These are phyloP conservation scores for Morpho deidamia DNA, from an alignment of 2,888 invertebrate species.

Conservation along the genomic window DNA sequence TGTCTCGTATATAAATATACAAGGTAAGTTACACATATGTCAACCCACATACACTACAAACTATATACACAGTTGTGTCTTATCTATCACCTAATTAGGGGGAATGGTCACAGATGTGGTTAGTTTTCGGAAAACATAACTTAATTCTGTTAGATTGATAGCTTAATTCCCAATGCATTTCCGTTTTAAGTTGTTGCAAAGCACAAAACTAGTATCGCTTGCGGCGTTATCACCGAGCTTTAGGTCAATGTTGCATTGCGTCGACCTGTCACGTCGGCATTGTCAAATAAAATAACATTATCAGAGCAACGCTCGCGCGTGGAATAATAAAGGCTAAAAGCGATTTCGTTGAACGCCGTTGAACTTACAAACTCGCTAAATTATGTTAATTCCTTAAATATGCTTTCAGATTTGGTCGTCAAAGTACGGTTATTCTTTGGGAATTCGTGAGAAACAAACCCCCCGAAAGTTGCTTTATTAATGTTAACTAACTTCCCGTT, in stretches of 20 bases:
- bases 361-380: constrained; percentile 40
- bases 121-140: no score
- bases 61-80: no score
- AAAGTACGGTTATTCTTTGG: constrained; percentile 6
- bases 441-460: not conserved
- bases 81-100: no score
- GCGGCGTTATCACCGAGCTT: constrained; percentile 26
- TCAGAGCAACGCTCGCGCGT: constrained; percentile 42
- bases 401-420: constrained; percentile 27
- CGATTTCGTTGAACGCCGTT: constrained; percentile 38
- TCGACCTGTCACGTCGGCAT: constrained; percentile 40
- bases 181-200: no score
- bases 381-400: constrained; percentile 41
- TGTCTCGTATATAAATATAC: no score
- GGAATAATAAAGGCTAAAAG: constrained; percentile 47
- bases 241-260: constrained; percentile 42
- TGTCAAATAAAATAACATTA: constrained; percentile 60
- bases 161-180: no score
- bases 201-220: constrained; percentile 27
- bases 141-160: no score
- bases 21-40: no score
- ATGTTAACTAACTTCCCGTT: not conserved
- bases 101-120: no score
- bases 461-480: not conserved
- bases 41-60: no score